phyloP scores from a whole-genome alignment of 2,113 vertebrate genomes.

The Paralichthys olivaceus region DNA sequence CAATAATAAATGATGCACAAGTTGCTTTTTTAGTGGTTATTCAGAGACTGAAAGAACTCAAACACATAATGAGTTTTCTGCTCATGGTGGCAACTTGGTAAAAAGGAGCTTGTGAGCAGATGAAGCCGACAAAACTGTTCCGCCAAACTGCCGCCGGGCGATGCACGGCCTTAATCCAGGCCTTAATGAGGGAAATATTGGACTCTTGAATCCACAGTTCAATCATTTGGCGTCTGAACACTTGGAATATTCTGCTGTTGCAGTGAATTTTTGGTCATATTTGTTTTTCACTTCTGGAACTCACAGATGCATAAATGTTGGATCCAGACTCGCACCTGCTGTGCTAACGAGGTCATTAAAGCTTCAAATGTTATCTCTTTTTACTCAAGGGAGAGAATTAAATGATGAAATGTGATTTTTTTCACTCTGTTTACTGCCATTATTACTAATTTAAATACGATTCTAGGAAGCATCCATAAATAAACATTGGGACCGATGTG shows the following conservation, averaged over 20 bases:
- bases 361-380: neutral
- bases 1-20: conserved; percentile 14
- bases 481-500: too few species aligned
- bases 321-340: neutral
- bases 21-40: conserved; percentile 13
- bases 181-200: conserved; percentile 52
- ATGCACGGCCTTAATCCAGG: conserved; percentile 12
- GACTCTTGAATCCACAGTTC: conserved; percentile 29
- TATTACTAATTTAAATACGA: neutral
- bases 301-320: neutral
- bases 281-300: neutral
- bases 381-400: neutral
- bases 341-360: neutral
- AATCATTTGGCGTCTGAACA: conserved; percentile 42
- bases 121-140: conserved; percentile 9
- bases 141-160: conserved; percentile 22
- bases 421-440: too few species aligned
- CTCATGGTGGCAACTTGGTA: conserved; percentile 13
- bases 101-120: conserved; percentile 34
- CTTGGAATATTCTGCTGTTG: conserved; percentile 1
- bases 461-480: too few species aligned
- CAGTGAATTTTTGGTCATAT: neutral
- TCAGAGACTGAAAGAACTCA: conserved; percentile 2
- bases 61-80: conserved; percentile 20
- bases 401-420: neutral